Conservation (phyloP, 2,888 invertebrate genomes). For the Brachynemurus nebulosus region DNA sequence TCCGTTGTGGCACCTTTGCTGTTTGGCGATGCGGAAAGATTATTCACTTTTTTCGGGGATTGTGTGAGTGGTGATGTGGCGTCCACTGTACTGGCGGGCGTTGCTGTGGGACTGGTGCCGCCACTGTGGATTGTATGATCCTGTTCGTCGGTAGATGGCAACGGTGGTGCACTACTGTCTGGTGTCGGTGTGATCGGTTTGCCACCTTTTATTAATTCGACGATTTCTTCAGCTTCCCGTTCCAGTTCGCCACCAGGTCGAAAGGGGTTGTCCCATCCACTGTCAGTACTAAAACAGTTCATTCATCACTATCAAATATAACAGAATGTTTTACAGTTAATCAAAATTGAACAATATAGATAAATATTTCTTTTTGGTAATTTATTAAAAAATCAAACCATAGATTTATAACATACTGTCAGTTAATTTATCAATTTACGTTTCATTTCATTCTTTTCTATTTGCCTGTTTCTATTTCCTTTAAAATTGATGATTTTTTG, state of each 20-base stretch:
- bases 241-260: slow-evolving; percentile 91
- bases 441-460: no score
- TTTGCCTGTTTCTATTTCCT: no score
- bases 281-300: slow-evolving; percentile 75
- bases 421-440: no score
- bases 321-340: no score
- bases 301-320: no score
- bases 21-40: slow-evolving; percentile 34
- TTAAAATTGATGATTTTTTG: no score
- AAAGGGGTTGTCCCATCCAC: slow-evolving; percentile 96
- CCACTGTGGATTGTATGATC: slow-evolving; percentile 25
- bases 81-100: slow-evolving; percentile 17
- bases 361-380: no score
- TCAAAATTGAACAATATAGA: no score
- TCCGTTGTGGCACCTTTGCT: slow-evolving; percentile 27
- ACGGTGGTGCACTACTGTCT: slow-evolving; percentile 38
- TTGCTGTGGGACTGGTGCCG: slow-evolving; percentile 6
- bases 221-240: slow-evolving; percentile 90
- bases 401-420: no score
- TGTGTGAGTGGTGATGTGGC: slow-evolving; percentile 26
- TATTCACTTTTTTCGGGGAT: slow-evolving; percentile 31
- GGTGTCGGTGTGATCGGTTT: slow-evolving; percentile 70
- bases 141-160: slow-evolving; percentile 37
- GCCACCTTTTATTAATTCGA: slow-evolving; percentile 84
- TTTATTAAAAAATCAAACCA: no score